Base-by-base conservation (phyloP, 2,888 invertebrate genomes). In the Strigamia transsilvanica region DNA sequence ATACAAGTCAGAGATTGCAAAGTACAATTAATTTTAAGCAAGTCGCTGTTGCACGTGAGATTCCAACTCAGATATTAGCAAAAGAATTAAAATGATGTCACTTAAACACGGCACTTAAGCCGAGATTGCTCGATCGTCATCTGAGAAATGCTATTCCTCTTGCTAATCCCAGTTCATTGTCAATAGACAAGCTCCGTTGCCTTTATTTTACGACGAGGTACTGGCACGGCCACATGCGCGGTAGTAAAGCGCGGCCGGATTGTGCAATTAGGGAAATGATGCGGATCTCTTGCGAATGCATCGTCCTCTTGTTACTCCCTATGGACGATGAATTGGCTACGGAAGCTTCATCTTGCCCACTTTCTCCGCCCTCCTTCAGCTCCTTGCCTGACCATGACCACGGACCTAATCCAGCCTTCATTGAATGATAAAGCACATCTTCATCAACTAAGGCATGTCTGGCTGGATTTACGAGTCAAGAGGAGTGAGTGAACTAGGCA, bases 101-200 rank as follows among this genome's bases (percentile, higher is more conserved):
- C 46, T 46, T 46, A 61, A 61, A 61, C 61, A 61, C 21, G 23
- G 23, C 21, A 18, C 21, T 61, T 61, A 61, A 61, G 61, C 21
- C 61, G 23, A 61, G 21, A 23, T 61, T 23, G 61, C 21, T 61
- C 61, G 61, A 61, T 61, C 61, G 61, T 61, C 61, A 61, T 61
- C 61, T 61, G 21, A 61, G 21, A 23, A 61, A 18, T 12, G 61
- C 21, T 23, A 61, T 61, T 61, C 61, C 61, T 61, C 61, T 61
- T 61, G 61, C 61, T 61, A 61, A 61, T 61, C 61, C 61, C 23
- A 21, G 61, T 61, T 61, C 61, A 61, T 61, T 61, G 61, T 61
- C 61, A 61, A 61, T 61, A 61, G 61, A 61, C 61, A 61, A 61
- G 61, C 61, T 61, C 61, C 61, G 61, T 61, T 61, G 61, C 61